Evolutionary conservation across 2,888 invertebrate genomes (phyloP).

Genomic region (Lasioglossum villosulum): DNA sequence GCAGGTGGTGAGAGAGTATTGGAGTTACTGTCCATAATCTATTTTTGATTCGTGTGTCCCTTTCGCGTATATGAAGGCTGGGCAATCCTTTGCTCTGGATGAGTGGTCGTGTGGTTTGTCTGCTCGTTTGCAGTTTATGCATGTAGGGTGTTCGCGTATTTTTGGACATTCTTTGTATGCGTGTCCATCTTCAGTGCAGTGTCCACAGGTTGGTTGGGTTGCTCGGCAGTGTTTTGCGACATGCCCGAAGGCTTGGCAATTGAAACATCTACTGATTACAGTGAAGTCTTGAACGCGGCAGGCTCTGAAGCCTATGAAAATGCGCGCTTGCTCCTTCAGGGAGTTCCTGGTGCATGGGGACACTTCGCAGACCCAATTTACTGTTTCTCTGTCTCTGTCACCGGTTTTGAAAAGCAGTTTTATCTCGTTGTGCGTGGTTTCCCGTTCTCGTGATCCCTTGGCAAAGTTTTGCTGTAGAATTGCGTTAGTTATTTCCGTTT

Average conservation of each 20-base stretch:
- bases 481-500: background rate
- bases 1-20: background rate
- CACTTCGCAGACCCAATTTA: background rate
- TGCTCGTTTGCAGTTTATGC: too few species aligned
- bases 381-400: background rate
- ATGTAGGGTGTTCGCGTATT: too few species aligned
- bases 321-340: background rate
- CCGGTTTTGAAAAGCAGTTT: background rate
- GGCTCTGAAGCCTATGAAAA: conserved; percentile 32
- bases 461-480: conserved; percentile 20
- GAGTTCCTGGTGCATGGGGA: background rate
- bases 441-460: background rate
- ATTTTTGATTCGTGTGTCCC: background rate
- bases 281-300: conserved; percentile 35
- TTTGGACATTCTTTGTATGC: too few species aligned
- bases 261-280: conserved; percentile 7
- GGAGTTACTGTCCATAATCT: conserved; percentile 17
- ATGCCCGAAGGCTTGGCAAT: conserved; percentile 28
- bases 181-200: too few species aligned
- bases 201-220: background rate
- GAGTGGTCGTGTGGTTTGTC: background rate
- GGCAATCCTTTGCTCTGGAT: background rate
- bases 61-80: background rate
- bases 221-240: conserved; percentile 24
- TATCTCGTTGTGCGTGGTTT: background rate